Evolutionary conservation across 2,113 vertebrate species (phyloP).

Genomic region (Cairina moschata): DNA sequence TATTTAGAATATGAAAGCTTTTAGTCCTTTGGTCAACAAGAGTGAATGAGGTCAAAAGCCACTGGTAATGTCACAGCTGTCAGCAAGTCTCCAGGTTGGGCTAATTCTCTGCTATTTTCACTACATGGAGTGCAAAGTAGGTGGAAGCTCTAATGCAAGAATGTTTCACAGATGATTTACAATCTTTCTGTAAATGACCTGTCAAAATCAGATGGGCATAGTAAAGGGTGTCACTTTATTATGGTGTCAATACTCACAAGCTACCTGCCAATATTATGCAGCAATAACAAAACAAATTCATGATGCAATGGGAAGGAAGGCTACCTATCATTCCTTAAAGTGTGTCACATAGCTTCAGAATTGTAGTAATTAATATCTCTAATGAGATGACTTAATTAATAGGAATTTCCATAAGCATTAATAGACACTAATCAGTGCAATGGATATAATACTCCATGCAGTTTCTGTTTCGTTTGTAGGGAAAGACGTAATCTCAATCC

Average conservation of each 20-base stretch:
- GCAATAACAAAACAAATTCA: background rate
- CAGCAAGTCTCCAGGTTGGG: background rate
- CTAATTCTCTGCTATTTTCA: background rate
- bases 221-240: background rate
- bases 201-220: background rate
- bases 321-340: background rate
- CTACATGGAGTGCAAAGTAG: background rate
- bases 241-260: background rate
- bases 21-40: background rate
- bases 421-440: background rate
- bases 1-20: background rate
- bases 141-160: background rate
- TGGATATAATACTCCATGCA: background rate
- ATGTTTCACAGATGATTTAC: background rate
- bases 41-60: background rate
- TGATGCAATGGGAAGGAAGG: constrained; percentile 28
- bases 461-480: constrained; percentile 1
- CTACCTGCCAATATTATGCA: background rate
- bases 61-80: background rate
- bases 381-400: constrained; percentile 11
- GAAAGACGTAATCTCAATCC: background rate
- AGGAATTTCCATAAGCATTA: constrained; percentile 36
- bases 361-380: background rate
- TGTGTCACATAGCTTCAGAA: constrained; percentile 10
- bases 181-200: background rate